Evolutionary conservation across 2,888 invertebrate species (phyloP), one percentile per base, ranked within the genome.

Genomic region (Drosophila colorata): DNA sequence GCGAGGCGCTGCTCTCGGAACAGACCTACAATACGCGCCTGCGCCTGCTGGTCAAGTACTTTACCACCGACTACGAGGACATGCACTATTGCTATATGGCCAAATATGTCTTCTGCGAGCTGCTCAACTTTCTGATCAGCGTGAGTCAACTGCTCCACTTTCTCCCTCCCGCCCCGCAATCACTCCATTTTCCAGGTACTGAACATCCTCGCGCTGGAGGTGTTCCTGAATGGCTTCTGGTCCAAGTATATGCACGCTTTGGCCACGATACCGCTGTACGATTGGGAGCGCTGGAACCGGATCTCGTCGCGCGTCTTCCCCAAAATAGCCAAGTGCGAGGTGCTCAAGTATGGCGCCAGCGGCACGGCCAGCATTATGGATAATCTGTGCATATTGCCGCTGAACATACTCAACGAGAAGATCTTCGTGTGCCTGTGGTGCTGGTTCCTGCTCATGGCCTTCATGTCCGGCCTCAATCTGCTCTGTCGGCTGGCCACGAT

Each of bases 311-410:
- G 78, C 2, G 88, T 92, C n/a, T 92, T 92, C 40, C 92, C 92
- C 2, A 92, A 96, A 94, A 95, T 97, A 53, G 97, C 97, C 20
- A 98, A 98, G 92, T 98, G 98, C 92, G 95, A 95, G 56, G 97
- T 98, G 93, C 95, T 96, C 92, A 96, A 96, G 90, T 97, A 95
- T 92, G 98, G 98, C 91, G 95, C 96, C 2, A 95, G 97, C 1
- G 98, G 97, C 0, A 94, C 95, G 5, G 95, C 96, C 47, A 96
- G 96, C 92, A 94, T 94, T 70, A 95, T 96, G 92, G 97, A 98
- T 90, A 96, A 83, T 11, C 93, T 96, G 0, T 97, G 97, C 83
- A 93, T 96, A 25, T 92, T 97, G 8, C 95, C 96, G 0, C 87
- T 96, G 14, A 97, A 97, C 85, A 95, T 96, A 75, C 94, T 97